Conservation (phyloP, 2,888 invertebrate genomes). For the Deroplatys truncata region DNA sequence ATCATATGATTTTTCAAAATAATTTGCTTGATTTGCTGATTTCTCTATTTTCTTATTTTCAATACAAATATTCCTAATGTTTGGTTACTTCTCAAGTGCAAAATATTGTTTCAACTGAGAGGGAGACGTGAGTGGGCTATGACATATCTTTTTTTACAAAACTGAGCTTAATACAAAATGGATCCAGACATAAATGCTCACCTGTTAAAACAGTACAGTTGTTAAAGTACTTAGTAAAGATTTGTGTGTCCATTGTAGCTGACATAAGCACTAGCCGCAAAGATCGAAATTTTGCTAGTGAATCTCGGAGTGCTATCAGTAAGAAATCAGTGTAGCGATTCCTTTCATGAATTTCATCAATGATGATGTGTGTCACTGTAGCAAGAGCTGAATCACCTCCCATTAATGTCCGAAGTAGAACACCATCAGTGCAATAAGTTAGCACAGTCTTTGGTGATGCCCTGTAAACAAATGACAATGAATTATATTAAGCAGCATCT, state of each 20-base stretch:
- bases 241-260: slow-evolving; percentile 80
- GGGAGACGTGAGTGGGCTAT: no score
- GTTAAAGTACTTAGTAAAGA: slow-evolving; percentile 81
- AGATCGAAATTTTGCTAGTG: slow-evolving; percentile 62
- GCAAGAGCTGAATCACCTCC: slow-evolving; percentile 65
- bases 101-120: no score
- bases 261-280: slow-evolving; percentile 90
- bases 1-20: no score
- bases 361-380: slow-evolving; percentile 78
- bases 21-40: no score
- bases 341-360: slow-evolving; percentile 95
- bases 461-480: slow-evolving; percentile 42
- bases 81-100: no score
- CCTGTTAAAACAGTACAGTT: slow-evolving; percentile 66
- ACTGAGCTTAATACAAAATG: no score
- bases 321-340: slow-evolving; percentile 84
- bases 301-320: slow-evolving; percentile 76
- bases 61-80: no score
- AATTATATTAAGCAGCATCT: not conserved
- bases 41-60: no score
- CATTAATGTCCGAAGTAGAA: slow-evolving; percentile 83
- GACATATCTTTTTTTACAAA: no score
- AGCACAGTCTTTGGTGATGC: slow-evolving; percentile 74
- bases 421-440: slow-evolving; percentile 89
- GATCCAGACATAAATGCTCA: slow-evolving; percentile 31